Evolutionary conservation across 2,113 vertebrate species (phyloP), one percentile per base, ranked within the genome.

Genomic region (Sapayoa aenigma): DNA sequence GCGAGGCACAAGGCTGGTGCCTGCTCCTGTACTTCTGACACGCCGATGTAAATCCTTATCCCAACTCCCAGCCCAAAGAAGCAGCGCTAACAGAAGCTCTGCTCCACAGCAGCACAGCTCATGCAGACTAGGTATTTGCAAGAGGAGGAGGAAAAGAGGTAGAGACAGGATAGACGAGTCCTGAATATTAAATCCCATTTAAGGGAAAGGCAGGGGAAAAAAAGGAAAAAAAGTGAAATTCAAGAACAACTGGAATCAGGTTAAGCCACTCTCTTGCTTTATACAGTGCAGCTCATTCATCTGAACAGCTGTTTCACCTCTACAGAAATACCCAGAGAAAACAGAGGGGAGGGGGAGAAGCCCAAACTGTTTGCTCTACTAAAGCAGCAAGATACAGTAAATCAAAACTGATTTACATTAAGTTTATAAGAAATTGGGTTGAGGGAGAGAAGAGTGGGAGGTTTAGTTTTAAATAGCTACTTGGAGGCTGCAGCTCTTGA

Each of bases 221-320:
- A 25, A 27, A 55, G 6, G 13, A 1, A 46, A 67, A 85, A 47
- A 4, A 56, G 35, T 83, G 75, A 86, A 95, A 95, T 84, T 86
- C 59, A 95, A 96, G 93, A 94, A 94, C 81, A 97, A 93, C 93
- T 92, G 85, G 81, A 95, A 89, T 94, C 92, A 92, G 88, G 88
- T 93, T 97, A 94, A 96, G 90, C 75, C 85, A 41, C 83, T 92
- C 84, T 93, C 75, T 58, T 3, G 2, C 72, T 93, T 90, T 67
- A 88, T 65, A 90, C 94, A 95, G 90, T 78, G 83, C 15, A 19
- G 86, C 52, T 95, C 93, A 95, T 96, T 96, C 95, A 96, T 95
- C 86, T 84, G 68, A 95, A 86, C 96, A 97, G 95, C 94, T 97
- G 93, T 95, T 96, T 95, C 94, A 97, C 95, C 92, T 96, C 96